Evolutionary conservation across 92 coral and sea anemone genomes (phyloP), one percentile per base, ranked within the genome.

Genomic region (Pocillopora meandrina): DNA sequence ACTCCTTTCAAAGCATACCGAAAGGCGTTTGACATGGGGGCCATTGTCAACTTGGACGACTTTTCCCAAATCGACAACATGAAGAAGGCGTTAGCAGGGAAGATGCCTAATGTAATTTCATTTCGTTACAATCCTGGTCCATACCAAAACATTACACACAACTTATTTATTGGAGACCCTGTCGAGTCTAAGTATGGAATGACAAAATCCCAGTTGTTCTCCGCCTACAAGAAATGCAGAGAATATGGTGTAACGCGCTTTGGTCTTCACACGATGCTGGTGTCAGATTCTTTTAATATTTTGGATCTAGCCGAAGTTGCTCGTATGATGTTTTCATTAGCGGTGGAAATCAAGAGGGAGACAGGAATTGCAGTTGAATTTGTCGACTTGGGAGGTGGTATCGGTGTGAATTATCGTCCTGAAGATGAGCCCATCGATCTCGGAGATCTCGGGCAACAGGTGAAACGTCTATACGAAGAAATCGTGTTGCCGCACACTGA

Each of bases 11-110:
- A 59, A 58, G 80, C 59, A 9, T 76, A 76, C 18, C 67, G 80
- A 35, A 76, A 76, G 55, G 80, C 80, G 20, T 76, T 76, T 76
- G 67, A 76, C 19, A 34, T 76, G 66, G 80, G 57, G 33, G 80
- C 80, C 68, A 76, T 60, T 9, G 61, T 76, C 67, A 76, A 76
- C 63, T 61, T 76, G 80, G 80, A 76, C 56, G 80, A 76, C 80
- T 76, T 6, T 59, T 76, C 80, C 6, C 80, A 76, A 61, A 76
- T 76, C 61, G 80, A 76, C 67, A 76, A 76, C 80, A 55, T 76
- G 9, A 76, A 76, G 80, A 76, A 76, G 34, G 69, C 80, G 12
- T 34, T 76, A 55, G 80, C 56, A 33, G 80, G 80, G 15, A 0
- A 23, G 15, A 76, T 76, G 80, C 80, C 80, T 34, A 68, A 76